These are phyloP conservation scores for Perca fluviatilis DNA, from an alignment of 2,113 vertebrate genomes.

Conservation along the genomic window DNA sequence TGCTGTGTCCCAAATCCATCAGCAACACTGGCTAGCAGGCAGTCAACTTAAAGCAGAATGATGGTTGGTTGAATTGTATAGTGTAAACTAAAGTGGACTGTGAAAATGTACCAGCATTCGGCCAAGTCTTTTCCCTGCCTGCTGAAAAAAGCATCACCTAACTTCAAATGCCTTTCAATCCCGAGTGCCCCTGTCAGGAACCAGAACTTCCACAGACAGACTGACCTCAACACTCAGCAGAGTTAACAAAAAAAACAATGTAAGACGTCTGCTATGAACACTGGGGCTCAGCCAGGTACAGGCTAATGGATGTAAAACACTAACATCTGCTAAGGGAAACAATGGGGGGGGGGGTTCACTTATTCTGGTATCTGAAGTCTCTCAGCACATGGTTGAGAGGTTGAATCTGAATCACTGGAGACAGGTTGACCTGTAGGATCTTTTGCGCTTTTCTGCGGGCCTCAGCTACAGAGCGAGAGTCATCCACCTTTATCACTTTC, in stretches of 20 bases:
- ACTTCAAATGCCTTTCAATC: conserved; percentile 34
- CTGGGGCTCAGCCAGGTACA: conserved; percentile 29
- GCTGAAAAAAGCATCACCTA: conserved; percentile 53
- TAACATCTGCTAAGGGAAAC: conserved; percentile 51
- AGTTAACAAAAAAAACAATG: conserved; percentile 20
- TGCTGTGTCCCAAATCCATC: conserved; percentile 5
- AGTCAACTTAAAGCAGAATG: conserved; percentile 22
- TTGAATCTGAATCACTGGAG: conserved; percentile 79
- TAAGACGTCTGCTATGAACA: conserved; percentile 40
- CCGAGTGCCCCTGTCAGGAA: conserved; percentile 4
- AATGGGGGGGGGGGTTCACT: conserved; percentile 29
- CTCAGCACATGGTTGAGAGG: conserved; percentile 72
- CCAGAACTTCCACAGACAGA: conserved; percentile 22
- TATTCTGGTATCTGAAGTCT: conserved; percentile 74
- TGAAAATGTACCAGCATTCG: conserved; percentile 38
- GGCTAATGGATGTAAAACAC: conserved; percentile 49
- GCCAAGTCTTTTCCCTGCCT: conserved; percentile 57
- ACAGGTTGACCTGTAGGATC: conserved; percentile 78
- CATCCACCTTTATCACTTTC: conserved; percentile 78
- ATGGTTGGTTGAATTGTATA: conserved; percentile 28
- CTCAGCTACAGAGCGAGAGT: conserved; percentile 75
- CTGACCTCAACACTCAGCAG: conserved; percentile 9
- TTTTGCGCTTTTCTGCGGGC: conserved; percentile 78
- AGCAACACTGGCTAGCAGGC: background rate
- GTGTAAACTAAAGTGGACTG: conserved; percentile 5